Evolutionary conservation across 2,888 invertebrate species (phyloP), one percentile per base, ranked within the genome.

Genomic region (Margaritifera margaritifera): DNA sequence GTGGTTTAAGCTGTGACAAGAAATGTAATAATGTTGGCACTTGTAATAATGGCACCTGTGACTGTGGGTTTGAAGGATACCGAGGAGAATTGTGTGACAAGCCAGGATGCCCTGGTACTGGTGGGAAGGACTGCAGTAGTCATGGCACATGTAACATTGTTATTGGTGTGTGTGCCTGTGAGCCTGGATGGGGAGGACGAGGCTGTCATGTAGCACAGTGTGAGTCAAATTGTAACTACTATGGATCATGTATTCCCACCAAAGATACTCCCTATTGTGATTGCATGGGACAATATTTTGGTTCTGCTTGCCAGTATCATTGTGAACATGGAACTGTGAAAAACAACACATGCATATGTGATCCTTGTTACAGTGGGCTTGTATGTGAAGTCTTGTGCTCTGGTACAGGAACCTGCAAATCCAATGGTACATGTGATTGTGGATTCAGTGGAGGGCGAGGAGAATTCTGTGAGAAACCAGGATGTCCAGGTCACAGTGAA

Each of bases 361-460:
- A 80, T 8, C 56, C 74, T 2, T 85, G 85, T 68, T 85, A 83
- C 73, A 75, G 63, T 69, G 84, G 84, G 2, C 54, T 65, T 11
- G 69, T 69, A 27, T 85, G 85, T 71, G 78, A 80, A 22, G 24
- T 54, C 2, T 69, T 74, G 6, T 85, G 85, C 62, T 78, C 77
- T 52, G 71, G 74, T 19, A 73, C 71, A 4, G 83, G 84, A 6
- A 66, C 66, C 25, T 82, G 82, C 62, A 69, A 71, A 15, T 3
- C 62, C 18, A 72, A 78, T 24, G 74, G 70, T 24, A 72, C 66
- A 5, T 85, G 84, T 71, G 76, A 82, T 59, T 85, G 84, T 72
- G 84, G 83, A 2, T 83, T 80, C 64, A 64, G 70, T 65, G 81
- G 81, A 18, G 75, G 69, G 51, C 64, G 84, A 19, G 85, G 85